Base-by-base conservation (phyloP, 2,113 vertebrate genomes). In the Uropsilus gracilis region DNA sequence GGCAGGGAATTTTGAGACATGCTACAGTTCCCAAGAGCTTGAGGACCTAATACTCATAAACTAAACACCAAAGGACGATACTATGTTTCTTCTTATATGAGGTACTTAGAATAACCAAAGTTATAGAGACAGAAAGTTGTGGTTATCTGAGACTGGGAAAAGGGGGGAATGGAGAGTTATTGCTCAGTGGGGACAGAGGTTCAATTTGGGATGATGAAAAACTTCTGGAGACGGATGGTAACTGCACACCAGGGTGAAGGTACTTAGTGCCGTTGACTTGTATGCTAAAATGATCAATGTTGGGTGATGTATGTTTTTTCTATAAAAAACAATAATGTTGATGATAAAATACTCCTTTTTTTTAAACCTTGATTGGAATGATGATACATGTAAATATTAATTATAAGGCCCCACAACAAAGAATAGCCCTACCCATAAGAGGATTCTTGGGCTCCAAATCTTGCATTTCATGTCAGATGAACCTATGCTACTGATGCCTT, bases 281-380 rank as follows among this genome's bases (percentile, higher is more conserved):
- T 66, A 80, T 28, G 30, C 53, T 77, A 69, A 95, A 86, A 83
- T 42, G 53, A 44, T 34, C 88, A 78, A 57, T 80, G 34, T 85
- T 76, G n/a, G n/a, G n/a, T n/a, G n/a, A 22, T 12, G 10, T 8
- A 55, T 71, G 48, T 64, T 64, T 83, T 83, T 30, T 50, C 30
- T 37, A 76, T 32, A 42, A 90, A 57, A 86, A 82, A 75, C 68
- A 81, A 81, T 44, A 39, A 63, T 76, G 82, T 61, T 53, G 87
- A 61, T 61, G 75, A 86, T 68, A 89, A 75, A 80, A 32, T 73
- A 69, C 26, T 63, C 16, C 50, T 64, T 22, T 69, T 46, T 28
- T 84, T 13, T 28, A 4, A 4, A n/a, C 14, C 53, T 85, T 90
- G 57, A 86, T 20, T 12, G 2, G 44, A 30, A 6, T 89, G 76